Conservation (phyloP, 2,888 invertebrate species). For the Phlogophora meticulosa region DNA sequence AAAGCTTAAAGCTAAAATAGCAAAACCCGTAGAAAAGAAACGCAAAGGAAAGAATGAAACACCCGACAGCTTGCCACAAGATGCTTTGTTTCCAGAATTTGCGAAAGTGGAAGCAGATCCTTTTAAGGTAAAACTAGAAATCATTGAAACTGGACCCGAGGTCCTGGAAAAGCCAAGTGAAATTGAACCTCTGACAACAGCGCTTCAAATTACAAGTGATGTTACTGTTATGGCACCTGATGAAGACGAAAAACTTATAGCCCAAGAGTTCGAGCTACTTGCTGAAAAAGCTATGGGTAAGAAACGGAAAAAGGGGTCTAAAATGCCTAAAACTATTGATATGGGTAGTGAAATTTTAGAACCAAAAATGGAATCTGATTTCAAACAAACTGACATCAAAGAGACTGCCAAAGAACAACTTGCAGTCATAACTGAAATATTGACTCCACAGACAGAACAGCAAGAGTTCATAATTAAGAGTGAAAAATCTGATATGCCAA, state of each 20-base stretch:
- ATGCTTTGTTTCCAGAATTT: slow-evolving; percentile 20
- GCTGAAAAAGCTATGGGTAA: slow-evolving; percentile 66
- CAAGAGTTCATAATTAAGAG: slow-evolving; percentile 38
- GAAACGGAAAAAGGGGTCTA: slow-evolving; percentile 70
- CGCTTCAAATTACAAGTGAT: slow-evolving; percentile 12
- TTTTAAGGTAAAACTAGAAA: slow-evolving; percentile 13
- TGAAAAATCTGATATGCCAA: slow-evolving; percentile 33
- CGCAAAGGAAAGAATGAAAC: slow-evolving; percentile 70
- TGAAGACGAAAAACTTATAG: slow-evolving; percentile 48
- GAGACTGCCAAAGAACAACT: slow-evolving; percentile 40
- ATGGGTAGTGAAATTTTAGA: slow-evolving; percentile 31
- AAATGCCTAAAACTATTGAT: slow-evolving; percentile 58
- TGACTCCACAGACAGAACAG: slow-evolving; percentile 39
- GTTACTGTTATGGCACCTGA: slow-evolving; percentile 17
- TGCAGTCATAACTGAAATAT: slow-evolving; percentile 45
- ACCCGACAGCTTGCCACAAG: slow-evolving; percentile 21
- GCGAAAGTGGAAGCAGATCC: slow-evolving; percentile 25
- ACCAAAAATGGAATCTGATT: slow-evolving; percentile 36
- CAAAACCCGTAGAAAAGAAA: slow-evolving; percentile 84
- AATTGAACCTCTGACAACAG: neutral
- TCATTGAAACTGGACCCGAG: slow-evolving; percentile 1
- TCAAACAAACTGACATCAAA: slow-evolving; percentile 32
- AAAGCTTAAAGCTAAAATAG: slow-evolving; percentile 81
- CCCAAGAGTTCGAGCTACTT: slow-evolving; percentile 51
- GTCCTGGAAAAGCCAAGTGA: slow-evolving; percentile 4